These are phyloP conservation scores for Girardinichthys multiradiatus DNA, from an alignment of 2,113 vertebrate species.

Conservation along the genomic window DNA sequence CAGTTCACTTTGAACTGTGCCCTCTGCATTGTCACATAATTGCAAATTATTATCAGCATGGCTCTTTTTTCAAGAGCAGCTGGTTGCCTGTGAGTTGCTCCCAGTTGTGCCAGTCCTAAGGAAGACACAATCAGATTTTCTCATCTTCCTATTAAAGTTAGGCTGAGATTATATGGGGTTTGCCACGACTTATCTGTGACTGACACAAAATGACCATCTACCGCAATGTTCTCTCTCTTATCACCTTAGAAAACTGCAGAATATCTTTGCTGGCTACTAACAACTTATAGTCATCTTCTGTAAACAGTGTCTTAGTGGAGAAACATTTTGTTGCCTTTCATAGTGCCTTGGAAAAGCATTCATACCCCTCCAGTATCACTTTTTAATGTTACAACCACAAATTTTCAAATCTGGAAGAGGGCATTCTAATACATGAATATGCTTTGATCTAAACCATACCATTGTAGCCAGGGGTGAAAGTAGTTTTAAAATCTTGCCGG, in stretches of 20 bases:
- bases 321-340: constrained; percentile 27
- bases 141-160: constrained; percentile 70
- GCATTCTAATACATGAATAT: no score
- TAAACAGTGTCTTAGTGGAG: not conserved
- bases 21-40: constrained; percentile 62
- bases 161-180: constrained; percentile 60
- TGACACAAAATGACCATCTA: constrained; percentile 65
- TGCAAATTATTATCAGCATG: constrained; percentile 51
- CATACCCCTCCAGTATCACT: not conserved
- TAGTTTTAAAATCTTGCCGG: no score
- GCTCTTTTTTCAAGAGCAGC: constrained; percentile 30
- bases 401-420: no score
- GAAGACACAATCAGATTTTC: constrained; percentile 69
- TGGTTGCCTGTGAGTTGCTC: constrained; percentile 40
- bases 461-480: no score
- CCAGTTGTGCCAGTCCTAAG: constrained; percentile 35
- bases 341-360: not conserved
- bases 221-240: constrained; percentile 59
- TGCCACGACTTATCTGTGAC: constrained; percentile 60
- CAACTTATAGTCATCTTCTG: constrained; percentile 24
- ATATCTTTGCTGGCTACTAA: constrained; percentile 31
- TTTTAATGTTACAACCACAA: not conserved
- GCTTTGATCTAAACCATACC: no score
- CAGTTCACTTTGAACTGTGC: constrained; percentile 50
- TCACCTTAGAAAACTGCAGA: constrained; percentile 40